Evolutionary conservation across 2,888 invertebrate species (phyloP).

Genomic region (Doris montereyensis): DNA sequence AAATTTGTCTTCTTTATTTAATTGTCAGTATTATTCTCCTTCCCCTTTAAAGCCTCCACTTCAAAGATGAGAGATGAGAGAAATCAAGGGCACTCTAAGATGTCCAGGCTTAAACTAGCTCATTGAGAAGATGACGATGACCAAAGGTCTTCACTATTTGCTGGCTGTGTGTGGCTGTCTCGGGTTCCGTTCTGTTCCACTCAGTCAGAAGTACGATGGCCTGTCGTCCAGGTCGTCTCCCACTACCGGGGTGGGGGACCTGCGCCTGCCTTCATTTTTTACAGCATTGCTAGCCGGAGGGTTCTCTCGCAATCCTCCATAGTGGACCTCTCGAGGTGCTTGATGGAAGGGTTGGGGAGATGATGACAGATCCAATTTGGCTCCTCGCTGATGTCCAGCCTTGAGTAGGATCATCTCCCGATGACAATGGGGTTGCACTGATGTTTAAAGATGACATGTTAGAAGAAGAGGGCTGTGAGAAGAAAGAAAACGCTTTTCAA

Average conservation of each 20-base stretch:
- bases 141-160: conserved; percentile 34
- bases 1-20: not conserved
- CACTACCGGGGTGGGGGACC: not conserved
- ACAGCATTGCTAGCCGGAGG: too few species aligned
- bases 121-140: conserved; percentile 40
- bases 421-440: too few species aligned
- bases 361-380: too few species aligned
- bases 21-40: conserved; percentile 37
- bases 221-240: not conserved
- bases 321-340: not conserved
- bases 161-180: conserved; percentile 36
- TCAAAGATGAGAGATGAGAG: conserved; percentile 39
- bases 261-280: not conserved
- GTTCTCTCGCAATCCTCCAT: too few species aligned
- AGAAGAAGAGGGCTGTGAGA: too few species aligned
- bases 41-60: conserved; percentile 39
- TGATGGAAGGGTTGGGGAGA: not conserved
- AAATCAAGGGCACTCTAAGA: conserved; percentile 42
- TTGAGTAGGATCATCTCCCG: too few species aligned
- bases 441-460: too few species aligned
- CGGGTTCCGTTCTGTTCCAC: conserved; percentile 12
- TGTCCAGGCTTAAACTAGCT: conserved; percentile 42
- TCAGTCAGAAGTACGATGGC: not conserved
- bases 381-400: too few species aligned
- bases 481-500: too few species aligned